Conservation (phyloP, 2,888 invertebrate species). For the Phyto melanocephala region DNA sequence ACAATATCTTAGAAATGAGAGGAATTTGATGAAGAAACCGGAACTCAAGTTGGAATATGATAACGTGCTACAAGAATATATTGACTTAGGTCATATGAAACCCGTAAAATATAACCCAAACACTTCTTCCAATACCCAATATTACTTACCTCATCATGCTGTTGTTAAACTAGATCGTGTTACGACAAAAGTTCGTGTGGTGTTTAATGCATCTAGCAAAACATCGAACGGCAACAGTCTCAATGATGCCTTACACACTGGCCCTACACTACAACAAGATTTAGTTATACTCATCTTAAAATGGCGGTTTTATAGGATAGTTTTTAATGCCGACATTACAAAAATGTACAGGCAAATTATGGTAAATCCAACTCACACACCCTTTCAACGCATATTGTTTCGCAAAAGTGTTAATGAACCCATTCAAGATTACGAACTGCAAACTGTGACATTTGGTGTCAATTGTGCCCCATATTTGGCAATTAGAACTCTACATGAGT, state of each 20-base stretch:
- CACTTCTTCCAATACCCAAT: not conserved
- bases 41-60: slow-evolving; percentile 11
- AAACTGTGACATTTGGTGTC: slow-evolving; percentile 9
- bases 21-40: not conserved
- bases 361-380: not conserved
- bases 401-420: not conserved
- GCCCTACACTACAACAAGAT: slow-evolving; percentile 2
- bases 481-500: not conserved
- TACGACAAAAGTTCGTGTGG: slow-evolving; percentile 11
- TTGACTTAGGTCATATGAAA: slow-evolving; percentile 11
- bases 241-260: not conserved
- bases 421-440: not conserved
- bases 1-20: slow-evolving; percentile 1
- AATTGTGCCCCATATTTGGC: slow-evolving; percentile 8
- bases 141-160: slow-evolving; percentile 32
- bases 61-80: slow-evolving; percentile 11
- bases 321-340: slow-evolving; percentile 30
- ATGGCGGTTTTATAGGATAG: slow-evolving; percentile 10
- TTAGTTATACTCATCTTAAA: slow-evolving; percentile 4
- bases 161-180: slow-evolving; percentile 1
- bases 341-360: slow-evolving; percentile 35
- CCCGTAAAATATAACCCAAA: not conserved
- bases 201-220: slow-evolving; percentile 10
- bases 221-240: not conserved
- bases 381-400: not conserved